Evolutionary conservation across 2,888 invertebrate species (phyloP).

Genomic region (Fragum whitleyi): DNA sequence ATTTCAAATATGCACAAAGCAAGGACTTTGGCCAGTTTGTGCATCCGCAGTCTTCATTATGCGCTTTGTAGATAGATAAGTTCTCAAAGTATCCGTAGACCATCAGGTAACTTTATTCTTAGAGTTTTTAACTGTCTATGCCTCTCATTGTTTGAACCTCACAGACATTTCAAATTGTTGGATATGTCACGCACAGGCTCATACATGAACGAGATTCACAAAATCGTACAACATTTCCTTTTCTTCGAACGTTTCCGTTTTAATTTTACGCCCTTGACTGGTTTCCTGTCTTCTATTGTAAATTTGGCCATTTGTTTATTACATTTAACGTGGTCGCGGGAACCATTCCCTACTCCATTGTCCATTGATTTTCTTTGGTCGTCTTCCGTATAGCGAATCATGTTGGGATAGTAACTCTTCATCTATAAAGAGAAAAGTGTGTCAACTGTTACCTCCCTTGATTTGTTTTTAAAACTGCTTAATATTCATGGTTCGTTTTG

Average conservation of each 20-base stretch:
- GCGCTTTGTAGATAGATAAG: no score
- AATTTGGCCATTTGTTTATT: conserved; percentile 21
- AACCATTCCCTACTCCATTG: not conserved
- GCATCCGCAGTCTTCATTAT: no score
- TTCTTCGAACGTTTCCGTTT: conserved; percentile 28
- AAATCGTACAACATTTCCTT: conserved; percentile 28
- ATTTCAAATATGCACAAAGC: no score
- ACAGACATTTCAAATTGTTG: no score
- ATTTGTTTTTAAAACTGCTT: not conserved
- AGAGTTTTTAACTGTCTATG: no score
- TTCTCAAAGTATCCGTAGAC: no score
- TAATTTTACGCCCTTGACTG: conserved; percentile 19
- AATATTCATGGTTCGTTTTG: no score
- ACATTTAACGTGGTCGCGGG: not conserved
- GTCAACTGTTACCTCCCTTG: not conserved
- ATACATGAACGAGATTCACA: not conserved
- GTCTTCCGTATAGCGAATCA: conserved; percentile 54
- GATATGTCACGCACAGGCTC: no score
- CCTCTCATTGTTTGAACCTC: no score
- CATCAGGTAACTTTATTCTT: no score
- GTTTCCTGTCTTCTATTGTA: conserved; percentile 1
- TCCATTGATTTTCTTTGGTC: not conserved
- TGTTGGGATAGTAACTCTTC: conserved; percentile 76
- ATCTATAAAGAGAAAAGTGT: conserved; percentile 61
- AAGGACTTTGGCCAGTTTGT: no score